Conservation (phyloP, 2,113 vertebrate species). For the Cairina moschata region DNA sequence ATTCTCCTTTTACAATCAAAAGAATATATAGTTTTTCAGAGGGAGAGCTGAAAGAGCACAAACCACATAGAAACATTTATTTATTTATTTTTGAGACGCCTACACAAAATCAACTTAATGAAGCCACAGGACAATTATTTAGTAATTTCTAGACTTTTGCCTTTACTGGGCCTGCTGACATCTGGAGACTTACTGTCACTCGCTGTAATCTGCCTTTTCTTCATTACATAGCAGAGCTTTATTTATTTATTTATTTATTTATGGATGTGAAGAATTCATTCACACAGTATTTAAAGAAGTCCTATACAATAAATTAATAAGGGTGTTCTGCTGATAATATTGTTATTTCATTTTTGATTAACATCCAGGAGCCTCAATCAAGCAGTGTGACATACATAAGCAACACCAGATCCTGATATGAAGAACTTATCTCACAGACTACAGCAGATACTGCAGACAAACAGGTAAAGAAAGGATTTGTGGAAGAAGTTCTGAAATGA, state of each 20-base stretch:
- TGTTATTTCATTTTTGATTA: not conserved
- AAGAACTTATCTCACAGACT: not conserved
- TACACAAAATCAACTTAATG: not conserved
- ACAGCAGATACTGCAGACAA: not conserved
- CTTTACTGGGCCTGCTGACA: not conserved
- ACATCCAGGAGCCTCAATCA: not conserved
- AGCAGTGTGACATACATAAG: not conserved
- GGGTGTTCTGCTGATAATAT: not conserved
- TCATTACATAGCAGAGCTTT: not conserved
- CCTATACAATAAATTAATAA: not conserved
- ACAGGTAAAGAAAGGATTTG: not conserved
- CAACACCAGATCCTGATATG: rapidly evolving
- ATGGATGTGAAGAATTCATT: not conserved
- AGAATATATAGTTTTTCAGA: not conserved
- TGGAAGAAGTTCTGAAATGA: not conserved
- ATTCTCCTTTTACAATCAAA: not conserved
- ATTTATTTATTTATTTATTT: not conserved
- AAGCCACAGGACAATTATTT: not conserved
- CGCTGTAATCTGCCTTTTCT: not conserved
- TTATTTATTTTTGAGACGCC: not conserved
- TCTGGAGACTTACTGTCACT: not conserved
- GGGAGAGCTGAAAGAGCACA: not conserved
- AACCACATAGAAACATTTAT: not conserved
- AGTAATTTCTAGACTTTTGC: not conserved
- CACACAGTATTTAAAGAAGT: not conserved